Evolutionary conservation across 2,888 invertebrate genomes (phyloP), one percentile per base, ranked within the genome.

Genomic region (Eledona agricola): DNA sequence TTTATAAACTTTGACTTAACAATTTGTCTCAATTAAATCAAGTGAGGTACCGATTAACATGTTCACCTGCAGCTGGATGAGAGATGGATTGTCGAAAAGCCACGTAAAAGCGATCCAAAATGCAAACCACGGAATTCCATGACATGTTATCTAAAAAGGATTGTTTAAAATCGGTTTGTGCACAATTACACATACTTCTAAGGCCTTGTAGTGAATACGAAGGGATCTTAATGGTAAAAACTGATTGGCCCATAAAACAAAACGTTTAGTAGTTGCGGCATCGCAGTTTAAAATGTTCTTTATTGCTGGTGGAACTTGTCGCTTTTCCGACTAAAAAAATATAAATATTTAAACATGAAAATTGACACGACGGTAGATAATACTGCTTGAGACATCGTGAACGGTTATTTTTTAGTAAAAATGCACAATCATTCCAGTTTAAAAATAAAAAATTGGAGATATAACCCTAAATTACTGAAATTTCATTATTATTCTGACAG

Each of bases 81-180:
- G 77, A 4, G 81, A 78, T 58, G 82, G 82, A 62, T 81, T 84
- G 68, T 87, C 85, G 13, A 88, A 79, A 23, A 92, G 73, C 87
- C 90, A 90, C 57, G 92, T 86, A 57, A 89, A 87, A 2, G 85
- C 85, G 12, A 92, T 74, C 84, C 89, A 89, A 12, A 84, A 82
- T 3, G 83, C 82, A 35, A 96, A 75, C 95, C 95, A 96, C 2
- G 88, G 84, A 34, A 95, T 81, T 4, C 95, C 95, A 79, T 96
- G 92, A 68, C 95, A 94, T 3, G 93, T 90, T 60, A 90, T 81
- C 88, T 90, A 69, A 77, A 77, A 59, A 57, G 38, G 22, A 37
- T 23, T 15, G n/a, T 12, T 38, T 28, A 32, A 32, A 11, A 38
- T 40, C 38, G 12, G n/a, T 35, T 22, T 10, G 4, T 4, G 9